Evolutionary conservation across 2,888 invertebrate genomes (phyloP).

Genomic region (Saturnia pavonia): DNA sequence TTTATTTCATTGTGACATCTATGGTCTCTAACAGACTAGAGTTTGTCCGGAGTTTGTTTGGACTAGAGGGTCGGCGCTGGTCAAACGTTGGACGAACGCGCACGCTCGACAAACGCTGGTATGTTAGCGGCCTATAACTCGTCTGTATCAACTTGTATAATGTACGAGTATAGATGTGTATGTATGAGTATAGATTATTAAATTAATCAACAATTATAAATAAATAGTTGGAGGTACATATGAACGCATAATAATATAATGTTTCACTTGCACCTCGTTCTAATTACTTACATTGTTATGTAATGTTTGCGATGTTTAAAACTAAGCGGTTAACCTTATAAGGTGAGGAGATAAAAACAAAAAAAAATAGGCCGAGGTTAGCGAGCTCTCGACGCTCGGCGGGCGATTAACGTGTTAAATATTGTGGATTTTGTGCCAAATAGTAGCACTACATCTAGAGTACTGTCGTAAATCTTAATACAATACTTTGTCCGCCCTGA

Average conservation of each 20-base stretch:
- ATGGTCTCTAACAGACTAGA: too few species aligned
- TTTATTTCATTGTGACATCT: background rate
- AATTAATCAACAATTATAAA: background rate
- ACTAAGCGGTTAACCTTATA: conserved; percentile 20
- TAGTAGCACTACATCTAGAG: background rate
- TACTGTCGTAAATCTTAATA: background rate
- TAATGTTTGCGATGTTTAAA: conserved; percentile 17
- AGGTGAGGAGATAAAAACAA: conserved; percentile 19
- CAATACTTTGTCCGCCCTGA: background rate
- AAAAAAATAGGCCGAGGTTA: conserved; percentile 24
- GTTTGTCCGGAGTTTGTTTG: too few species aligned
- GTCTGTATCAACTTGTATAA: background rate
- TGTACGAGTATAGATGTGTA: too few species aligned
- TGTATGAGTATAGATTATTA: too few species aligned
- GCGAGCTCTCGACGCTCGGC: background rate
- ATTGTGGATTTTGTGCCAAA: conserved; percentile 4
- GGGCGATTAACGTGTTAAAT: conserved; percentile 4
- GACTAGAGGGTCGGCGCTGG: too few species aligned
- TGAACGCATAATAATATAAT: background rate
- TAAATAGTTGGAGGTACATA: background rate
- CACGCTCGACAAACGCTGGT: too few species aligned
- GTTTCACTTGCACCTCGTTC: background rate
- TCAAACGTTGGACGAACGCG: too few species aligned
- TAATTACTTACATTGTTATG: conserved; percentile 20
- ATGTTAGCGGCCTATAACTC: too few species aligned